Evolutionary conservation across 35 echinoderm and acorn worm species (phyloP).

Genomic region (Ophiothrix spiculata): DNA sequence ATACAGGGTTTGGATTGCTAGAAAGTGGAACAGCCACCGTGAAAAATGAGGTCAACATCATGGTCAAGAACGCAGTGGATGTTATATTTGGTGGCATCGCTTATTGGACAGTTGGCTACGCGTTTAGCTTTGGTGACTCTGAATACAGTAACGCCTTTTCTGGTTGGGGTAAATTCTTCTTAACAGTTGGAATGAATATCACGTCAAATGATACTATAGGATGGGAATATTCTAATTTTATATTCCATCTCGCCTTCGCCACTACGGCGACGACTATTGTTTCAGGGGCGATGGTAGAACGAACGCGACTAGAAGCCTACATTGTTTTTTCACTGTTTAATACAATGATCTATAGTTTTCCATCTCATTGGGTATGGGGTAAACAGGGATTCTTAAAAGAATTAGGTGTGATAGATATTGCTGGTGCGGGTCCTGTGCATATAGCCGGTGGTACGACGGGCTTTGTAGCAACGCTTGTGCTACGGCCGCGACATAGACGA

Average conservation of each 20-base stretch:
- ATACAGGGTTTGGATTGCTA: constrained; percentile 68
- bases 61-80: constrained; percentile 86
- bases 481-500: constrained; percentile 66
- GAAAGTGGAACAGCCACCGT: constrained; percentile 69
- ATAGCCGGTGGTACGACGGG: constrained; percentile 76
- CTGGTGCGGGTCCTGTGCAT: constrained; percentile 70
- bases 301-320: constrained; percentile 74
- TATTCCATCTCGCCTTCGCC: constrained; percentile 75
- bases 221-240: constrained; percentile 61
- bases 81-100: constrained; percentile 76
- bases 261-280: constrained; percentile 85
- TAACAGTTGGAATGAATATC: neutral
- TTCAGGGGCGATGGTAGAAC: constrained; percentile 70
- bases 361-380: constrained; percentile 69
- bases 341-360: constrained; percentile 65
- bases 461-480: constrained; percentile 62
- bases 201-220: constrained; percentile 17
- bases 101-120: constrained; percentile 58
- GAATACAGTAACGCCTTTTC: constrained; percentile 41
- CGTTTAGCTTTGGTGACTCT: constrained; percentile 47
- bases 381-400: constrained; percentile 40
- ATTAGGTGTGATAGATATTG: constrained; percentile 67
- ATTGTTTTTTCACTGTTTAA: constrained; percentile 76
- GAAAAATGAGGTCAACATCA: constrained; percentile 92
- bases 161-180: constrained; percentile 42